Percentiles rank a stretch among this genome's conserved stretches.
These are phyloP conservation scores for Bombus confusus DNA, from an alignment of 1,140 invertebrate species.

Conservation along the genomic window DNA sequence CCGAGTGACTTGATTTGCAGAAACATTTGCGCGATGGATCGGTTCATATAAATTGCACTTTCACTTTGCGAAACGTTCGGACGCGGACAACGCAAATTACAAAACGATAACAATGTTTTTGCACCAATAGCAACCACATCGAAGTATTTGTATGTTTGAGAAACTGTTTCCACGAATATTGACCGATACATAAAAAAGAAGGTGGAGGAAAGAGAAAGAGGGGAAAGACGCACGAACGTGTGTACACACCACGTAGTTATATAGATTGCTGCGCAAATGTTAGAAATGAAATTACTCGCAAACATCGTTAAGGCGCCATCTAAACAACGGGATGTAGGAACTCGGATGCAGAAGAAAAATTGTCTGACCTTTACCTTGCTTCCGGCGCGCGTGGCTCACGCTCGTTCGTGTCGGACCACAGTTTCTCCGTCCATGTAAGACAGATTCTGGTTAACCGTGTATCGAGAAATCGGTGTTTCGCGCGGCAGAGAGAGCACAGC, in stretches of 20 bases:
- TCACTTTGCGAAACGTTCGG: slow-evolving; percentile 23
- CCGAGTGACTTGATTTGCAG: neutral
- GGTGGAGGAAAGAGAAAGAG: neutral
- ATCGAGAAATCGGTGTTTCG: slow-evolving; percentile 30
- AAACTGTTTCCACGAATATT: slow-evolving; percentile 9
- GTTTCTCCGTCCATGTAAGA: slow-evolving; percentile 39
- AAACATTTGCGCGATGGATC: slow-evolving; percentile 13
- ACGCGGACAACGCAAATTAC: slow-evolving; percentile 10
- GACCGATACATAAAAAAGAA: neutral
- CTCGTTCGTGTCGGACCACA: neutral
- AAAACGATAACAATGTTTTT: slow-evolving; percentile 12
- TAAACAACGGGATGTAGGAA: neutral
- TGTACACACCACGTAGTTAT: neutral
- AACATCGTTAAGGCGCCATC: neutral
- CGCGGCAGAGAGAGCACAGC: neutral
- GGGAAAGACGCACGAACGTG: neutral
- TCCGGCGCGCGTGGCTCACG: neutral
- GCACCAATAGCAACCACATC: neutral
- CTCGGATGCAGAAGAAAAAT: neutral
- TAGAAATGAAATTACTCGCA: neutral
- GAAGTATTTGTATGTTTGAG: neutral
- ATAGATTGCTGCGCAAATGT: neutral
- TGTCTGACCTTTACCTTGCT: slow-evolving; percentile 30
- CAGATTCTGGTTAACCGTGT: slow-evolving; percentile 33
- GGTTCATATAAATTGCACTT: slow-evolving; percentile 16